These are phyloP conservation scores for Styela clava DNA, from an alignment of 23 tunicate genomes.

Conservation along the genomic window DNA sequence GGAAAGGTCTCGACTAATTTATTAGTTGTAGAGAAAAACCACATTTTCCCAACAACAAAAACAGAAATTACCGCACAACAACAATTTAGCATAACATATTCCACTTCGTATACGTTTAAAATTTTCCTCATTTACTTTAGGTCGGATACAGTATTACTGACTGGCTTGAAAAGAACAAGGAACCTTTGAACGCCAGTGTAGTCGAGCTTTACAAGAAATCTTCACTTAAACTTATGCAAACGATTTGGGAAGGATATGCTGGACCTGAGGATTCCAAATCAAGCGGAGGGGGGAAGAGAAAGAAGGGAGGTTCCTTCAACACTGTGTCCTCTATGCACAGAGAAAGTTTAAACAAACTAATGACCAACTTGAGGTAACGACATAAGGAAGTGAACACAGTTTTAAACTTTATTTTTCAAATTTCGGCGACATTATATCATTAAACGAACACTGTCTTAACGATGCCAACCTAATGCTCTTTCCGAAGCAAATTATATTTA, in stretches of 20 bases:
- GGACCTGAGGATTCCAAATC: conserved; percentile 24
- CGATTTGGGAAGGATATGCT: conserved; percentile 33
- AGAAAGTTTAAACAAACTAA: conserved; percentile 64
- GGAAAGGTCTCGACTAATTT: too few species aligned
- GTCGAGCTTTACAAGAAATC: conserved; percentile 88
- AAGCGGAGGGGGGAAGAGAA: conserved; percentile 90
- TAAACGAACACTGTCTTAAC: neutral
- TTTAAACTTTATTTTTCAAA: neutral
- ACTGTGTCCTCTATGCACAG: conserved; percentile 95
- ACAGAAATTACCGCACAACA: too few species aligned
- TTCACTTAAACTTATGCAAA: conserved; percentile 72
- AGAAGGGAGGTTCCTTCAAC: conserved; percentile 91
- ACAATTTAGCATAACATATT: too few species aligned
- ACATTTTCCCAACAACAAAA: too few species aligned
- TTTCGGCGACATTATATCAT: neutral
- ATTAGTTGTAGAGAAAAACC: too few species aligned
- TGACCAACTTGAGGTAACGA: conserved; percentile 84
- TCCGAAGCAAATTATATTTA: neutral
- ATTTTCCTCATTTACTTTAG: too few species aligned
- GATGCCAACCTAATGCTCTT: neutral
- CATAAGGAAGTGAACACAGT: neutral
- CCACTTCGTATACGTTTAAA: too few species aligned
- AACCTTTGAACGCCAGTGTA: conserved; percentile 89
- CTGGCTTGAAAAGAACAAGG: conserved; percentile 94
- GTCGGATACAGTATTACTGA: conserved; percentile 86